Base-by-base conservation (phyloP, 2,888 invertebrate species). In the Gastrophysa polygoni region DNA sequence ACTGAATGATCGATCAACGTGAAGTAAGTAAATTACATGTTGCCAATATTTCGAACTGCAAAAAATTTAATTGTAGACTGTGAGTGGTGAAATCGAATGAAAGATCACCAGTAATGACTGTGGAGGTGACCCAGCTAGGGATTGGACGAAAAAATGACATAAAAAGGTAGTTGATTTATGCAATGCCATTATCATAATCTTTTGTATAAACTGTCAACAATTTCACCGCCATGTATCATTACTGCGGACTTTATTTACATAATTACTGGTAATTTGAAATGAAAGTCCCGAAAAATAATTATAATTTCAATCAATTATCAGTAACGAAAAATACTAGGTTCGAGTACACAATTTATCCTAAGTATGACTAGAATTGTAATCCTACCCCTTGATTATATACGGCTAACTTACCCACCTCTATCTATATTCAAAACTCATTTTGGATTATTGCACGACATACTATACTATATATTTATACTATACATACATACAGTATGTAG, bases 171-270 rank as follows among this genome's bases (percentile, higher is more conserved):
- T 44, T 57, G 56, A 64, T 54, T 64, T 58, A 58, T 64, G 55
- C 49, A 14, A 38, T 28, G 1, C 34, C 43, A 64, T 64, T 67
- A 61, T 57, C 56, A 61, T 59, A 67, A 64, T 59, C 61, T 64
- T 64, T 61, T 66, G 63, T 61, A 63, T 63, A 61, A 66, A 64
- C 61, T 64, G 61, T 64, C 63, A 64, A 64, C 66, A 66, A 64
- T 66, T 61, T 63, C 34, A 48, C 54, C 24, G 50, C 50, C 59
- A 59, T 64, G 57, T 64, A 64, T 67, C 63, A 67, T 67, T 64
- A 67, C 56, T 43, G 16, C 46, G 51, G 32, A 61, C 29, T 56
- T 28, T 61, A 67, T 67, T 61, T 67, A 54, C 63, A 66, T 66
- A 66, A 66, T 60, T 63, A 64, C 56, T 29, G 52, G 62, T 59